Evolutionary conservation across 2,113 vertebrate genomes (phyloP).

Genomic region (Climacteris rufus): DNA sequence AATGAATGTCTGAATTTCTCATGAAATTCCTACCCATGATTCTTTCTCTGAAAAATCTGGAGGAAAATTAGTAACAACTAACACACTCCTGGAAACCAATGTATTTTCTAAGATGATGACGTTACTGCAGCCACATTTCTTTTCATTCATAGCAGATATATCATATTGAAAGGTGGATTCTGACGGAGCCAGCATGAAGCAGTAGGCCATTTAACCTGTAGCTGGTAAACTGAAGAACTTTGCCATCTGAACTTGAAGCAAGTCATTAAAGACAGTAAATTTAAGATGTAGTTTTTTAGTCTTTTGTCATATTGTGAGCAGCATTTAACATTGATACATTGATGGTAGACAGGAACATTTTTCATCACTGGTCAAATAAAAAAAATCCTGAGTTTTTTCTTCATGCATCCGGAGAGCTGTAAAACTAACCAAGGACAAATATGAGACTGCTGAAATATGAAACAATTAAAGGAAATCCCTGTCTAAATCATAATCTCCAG

Average conservation of each 20-base stretch:
- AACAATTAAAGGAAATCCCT: conserved; percentile 89
- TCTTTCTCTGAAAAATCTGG: background rate
- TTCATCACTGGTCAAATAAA: background rate
- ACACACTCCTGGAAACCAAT: background rate
- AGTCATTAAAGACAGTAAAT: background rate
- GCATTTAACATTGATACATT: background rate
- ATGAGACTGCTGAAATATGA: conserved; percentile 40
- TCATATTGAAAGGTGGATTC: background rate
- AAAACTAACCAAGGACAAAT: conserved; percentile 57
- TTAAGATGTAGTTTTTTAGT: background rate
- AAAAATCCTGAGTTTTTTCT: conserved; percentile 25
- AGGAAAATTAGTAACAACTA: background rate
- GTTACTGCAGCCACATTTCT: background rate
- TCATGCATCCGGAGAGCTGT: conserved; percentile 61
- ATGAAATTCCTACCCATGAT: fast-evolving
- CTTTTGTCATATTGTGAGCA: background rate
- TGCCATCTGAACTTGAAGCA: background rate
- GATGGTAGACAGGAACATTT: background rate
- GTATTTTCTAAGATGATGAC: background rate
- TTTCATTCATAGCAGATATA: background rate
- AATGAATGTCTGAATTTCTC: background rate
- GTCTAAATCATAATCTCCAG: conserved; percentile 53
- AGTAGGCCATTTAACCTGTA: background rate
- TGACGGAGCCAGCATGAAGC: background rate
- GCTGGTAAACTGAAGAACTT: background rate